These are phyloP conservation scores for Sciurus vulgaris DNA, from an alignment of 2,797 vertebrate species.

Conservation along the genomic window DNA sequence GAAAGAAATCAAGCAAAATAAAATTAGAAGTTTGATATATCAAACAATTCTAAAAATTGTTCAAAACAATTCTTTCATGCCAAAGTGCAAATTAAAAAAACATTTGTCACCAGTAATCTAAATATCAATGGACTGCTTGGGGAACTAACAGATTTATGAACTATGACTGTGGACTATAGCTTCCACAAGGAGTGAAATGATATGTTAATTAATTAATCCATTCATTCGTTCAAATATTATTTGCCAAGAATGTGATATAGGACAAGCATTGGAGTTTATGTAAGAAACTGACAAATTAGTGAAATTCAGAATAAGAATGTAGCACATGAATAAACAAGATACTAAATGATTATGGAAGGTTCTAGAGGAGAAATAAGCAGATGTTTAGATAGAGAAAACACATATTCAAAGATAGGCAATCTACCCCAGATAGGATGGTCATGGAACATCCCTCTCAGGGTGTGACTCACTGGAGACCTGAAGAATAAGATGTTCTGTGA, in stretches of 20 bases:
- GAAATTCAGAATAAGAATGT: slow-evolving; percentile 24
- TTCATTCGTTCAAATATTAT: slow-evolving; percentile 34
- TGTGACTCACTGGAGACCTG: neutral
- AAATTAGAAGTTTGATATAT: slow-evolving; percentile 58
- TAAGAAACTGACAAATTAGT: neutral
- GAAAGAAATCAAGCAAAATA: slow-evolving; percentile 46
- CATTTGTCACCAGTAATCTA: slow-evolving; percentile 78
- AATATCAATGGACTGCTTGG: slow-evolving; percentile 59
- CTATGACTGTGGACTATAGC: slow-evolving; percentile 35
- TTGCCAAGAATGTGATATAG: neutral
- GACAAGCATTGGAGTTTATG: neutral
- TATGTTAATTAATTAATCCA: neutral
- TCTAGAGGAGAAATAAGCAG: neutral
- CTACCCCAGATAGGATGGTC: neutral
- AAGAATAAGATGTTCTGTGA: neutral
- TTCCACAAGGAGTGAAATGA: slow-evolving; percentile 4
- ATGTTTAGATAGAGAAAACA: neutral
- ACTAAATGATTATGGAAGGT: neutral
- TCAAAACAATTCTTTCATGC: slow-evolving; percentile 69
- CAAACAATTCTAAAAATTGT: slow-evolving; percentile 56
- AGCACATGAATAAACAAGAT: neutral
- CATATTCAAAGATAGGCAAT: neutral
- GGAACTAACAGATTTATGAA: slow-evolving; percentile 62
- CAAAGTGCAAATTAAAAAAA: slow-evolving; percentile 48
- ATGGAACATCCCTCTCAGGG: neutral